Evolutionary conservation across 2,888 invertebrate species (phyloP), one percentile per base, ranked within the genome.

Genomic region (Glyphotaelius pellucidus): DNA sequence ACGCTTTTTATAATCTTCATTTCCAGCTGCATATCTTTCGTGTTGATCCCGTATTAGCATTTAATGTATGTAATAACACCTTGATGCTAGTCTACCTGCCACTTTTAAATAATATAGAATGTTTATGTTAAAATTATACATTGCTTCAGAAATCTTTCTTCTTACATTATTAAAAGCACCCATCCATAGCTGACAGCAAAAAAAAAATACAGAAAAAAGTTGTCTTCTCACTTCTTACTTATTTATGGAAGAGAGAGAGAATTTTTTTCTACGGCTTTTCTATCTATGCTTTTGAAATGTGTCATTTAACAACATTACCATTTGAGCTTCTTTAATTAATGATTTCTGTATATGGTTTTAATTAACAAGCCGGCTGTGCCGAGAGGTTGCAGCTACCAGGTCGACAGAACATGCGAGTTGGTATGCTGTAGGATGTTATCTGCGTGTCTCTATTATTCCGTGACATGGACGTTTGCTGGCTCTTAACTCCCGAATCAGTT

Each of bases 321-420:
- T 83, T 15, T 83, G 31, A 25, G 32, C 83, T 35, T 83, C 32
- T 38, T 32, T 83, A 83, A 35, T 83, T 35, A 31, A 83, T 83
- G 35, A 35, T 31, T 31, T 32, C 90, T 83, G n/a, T 90, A 90
- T 83, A 90, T 90, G 90, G 90, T 2, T 81, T 83, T 90, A 90
- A 90, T 90, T 90, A 90, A 83, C 90, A 81, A 81, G 42, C 47
- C 31, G 52, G 52, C 52, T 83, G 25, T 31, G 30, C 47, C 35
- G 25, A 67, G 83, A 32, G 83, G 35, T 35, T 83, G 32, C 35
- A 83, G 83, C 3, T 67, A 67, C 67, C 67, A 67, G 67, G 67
- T 35, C 83, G 35, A 25, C 35, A 5, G 32, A 32, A 25, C 83
- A 83, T 32, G 81, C 81, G 31, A 83, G 81, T 32, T 7, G 83